Conservation (phyloP, 1,140 invertebrate genomes). For the Drosophila malerkotliana region DNA sequence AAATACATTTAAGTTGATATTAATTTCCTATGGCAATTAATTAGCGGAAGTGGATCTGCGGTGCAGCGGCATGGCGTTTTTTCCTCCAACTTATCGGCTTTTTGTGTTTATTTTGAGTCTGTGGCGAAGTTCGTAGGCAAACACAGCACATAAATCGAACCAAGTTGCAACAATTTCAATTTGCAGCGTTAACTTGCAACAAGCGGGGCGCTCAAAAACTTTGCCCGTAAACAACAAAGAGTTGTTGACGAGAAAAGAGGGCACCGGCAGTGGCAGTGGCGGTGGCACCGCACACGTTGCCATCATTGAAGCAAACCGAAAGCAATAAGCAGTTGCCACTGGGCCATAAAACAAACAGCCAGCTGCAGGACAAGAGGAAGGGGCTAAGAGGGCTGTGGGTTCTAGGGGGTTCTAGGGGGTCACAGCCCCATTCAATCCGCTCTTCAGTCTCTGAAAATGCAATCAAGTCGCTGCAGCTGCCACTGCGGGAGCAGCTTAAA, state of each 20-base stretch:
- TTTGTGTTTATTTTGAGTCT: not conserved
- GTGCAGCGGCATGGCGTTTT: not conserved
- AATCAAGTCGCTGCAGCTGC: constrained; percentile 48
- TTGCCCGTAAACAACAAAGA: constrained; percentile 41
- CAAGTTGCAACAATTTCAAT: constrained; percentile 59
- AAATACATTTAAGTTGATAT: constrained; percentile 65
- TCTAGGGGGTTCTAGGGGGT: too few relatives aligned
- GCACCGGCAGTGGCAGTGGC: not conserved
- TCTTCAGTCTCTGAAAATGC: constrained; percentile 57
- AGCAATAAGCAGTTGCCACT: constrained; percentile 61
- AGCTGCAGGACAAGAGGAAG: not conserved
- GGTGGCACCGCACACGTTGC: constrained; percentile 25
- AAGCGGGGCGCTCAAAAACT: constrained; percentile 48
- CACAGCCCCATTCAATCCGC: constrained; percentile 21
- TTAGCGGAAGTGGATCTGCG: constrained; percentile 46
- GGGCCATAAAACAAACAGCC: constrained; percentile 59
- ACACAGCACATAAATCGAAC: constrained; percentile 23
- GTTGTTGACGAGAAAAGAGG: constrained; percentile 19
- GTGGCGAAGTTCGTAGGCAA: not conserved
- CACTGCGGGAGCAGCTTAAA: constrained; percentile 43
- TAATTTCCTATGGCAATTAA: constrained; percentile 57
- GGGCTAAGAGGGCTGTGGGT: not conserved
- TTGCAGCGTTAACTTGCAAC: constrained; percentile 49
- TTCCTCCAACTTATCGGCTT: not conserved
- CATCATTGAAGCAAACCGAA: constrained; percentile 60